Conservation (phyloP, 2,888 invertebrate species). For the Dascillus cervinus region DNA sequence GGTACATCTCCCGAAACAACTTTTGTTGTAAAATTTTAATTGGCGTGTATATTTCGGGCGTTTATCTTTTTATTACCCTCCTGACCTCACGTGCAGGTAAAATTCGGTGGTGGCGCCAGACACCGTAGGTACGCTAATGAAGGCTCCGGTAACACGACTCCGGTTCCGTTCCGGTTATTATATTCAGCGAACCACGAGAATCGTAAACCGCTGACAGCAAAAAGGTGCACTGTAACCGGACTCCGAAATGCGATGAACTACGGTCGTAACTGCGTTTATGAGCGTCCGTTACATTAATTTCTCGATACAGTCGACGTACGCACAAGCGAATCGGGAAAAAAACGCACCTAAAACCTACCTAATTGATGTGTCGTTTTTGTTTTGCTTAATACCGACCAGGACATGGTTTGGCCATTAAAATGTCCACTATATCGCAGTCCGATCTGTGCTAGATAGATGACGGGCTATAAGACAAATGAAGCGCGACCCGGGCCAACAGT, state of each 20-base stretch:
- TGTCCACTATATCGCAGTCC: conserved; percentile 54
- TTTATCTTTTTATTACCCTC: too few species aligned
- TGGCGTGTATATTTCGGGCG: too few species aligned
- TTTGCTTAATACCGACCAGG: conserved; percentile 55
- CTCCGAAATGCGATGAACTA: conserved; percentile 28
- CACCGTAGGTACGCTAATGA: conserved; percentile 17
- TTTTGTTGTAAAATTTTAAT: too few species aligned
- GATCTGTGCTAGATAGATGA: conserved; percentile 55
- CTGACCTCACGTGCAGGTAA: conserved; percentile 9
- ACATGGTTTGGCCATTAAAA: conserved; percentile 66
- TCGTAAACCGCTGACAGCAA: conserved; percentile 32
- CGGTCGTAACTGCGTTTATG: conserved; percentile 25
- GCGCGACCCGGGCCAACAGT: conserved; percentile 29
- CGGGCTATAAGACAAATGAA: conserved; percentile 48
- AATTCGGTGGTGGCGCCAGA: conserved; percentile 15
- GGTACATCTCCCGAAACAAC: too few species aligned
- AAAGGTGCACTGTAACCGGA: conserved; percentile 29
- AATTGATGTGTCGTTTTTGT: conserved; percentile 64
- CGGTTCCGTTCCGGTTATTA: conserved; percentile 36
- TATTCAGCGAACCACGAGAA: conserved; percentile 28
- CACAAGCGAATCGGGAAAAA: conserved; percentile 25
- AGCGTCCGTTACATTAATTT: too few species aligned
- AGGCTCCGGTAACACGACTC: conserved; percentile 23
- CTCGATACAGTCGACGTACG: too few species aligned
- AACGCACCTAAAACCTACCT: conserved; percentile 45